Evolutionary conservation across 2,797 vertebrate species (phyloP), one percentile per base, ranked within the genome.

Genomic region (Eulemur albifrons): DNA sequence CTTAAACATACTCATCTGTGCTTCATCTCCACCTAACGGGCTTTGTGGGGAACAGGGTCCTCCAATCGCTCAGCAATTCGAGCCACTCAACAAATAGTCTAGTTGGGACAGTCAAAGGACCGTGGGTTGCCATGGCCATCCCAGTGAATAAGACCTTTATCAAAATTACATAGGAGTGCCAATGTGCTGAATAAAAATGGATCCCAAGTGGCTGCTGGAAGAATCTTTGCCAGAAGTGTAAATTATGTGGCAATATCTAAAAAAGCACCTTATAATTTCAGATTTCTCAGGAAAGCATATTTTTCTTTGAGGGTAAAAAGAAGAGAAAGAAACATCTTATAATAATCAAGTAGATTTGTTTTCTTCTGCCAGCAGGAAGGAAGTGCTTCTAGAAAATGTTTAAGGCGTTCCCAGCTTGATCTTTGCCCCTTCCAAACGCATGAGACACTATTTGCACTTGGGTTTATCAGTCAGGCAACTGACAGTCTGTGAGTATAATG

Each of bases 1-100:
- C 98, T 99, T 98, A 98, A 98, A 98, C 93, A 98, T 98, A 98
- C 99, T 99, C 98, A 98, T 98, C 98, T 98, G 98, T 98, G 98
- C 98, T 98, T 98, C 98, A 97, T 83, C 48, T 77, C 38, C 54
- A 93, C 97, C 98, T 98, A 98, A 99, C 95, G 83, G 93, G 91
- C 98, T 98, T 98, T 98, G 97, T 98, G 98, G 98, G 98, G 88
- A 98, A 96, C 96, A 76, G 59, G 88, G 98, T 97, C 97, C 97
- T 96, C 95, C 93, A 86, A 86, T 97, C 65, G 0, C 89, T 72
- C 75, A 94, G 76, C 75, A 82, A 63, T 72, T 89, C 85, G 72
- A 95, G 90, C 11, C 65, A 92, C 5, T 92, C 75, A 73, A 73
- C 50, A 59, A 77, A 93, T 20, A 93, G 79, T 83, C n/a, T 67